phyloP scores from a whole-genome alignment of 1,140 invertebrate species.

The Ctenoplectra terminalis region DNA sequence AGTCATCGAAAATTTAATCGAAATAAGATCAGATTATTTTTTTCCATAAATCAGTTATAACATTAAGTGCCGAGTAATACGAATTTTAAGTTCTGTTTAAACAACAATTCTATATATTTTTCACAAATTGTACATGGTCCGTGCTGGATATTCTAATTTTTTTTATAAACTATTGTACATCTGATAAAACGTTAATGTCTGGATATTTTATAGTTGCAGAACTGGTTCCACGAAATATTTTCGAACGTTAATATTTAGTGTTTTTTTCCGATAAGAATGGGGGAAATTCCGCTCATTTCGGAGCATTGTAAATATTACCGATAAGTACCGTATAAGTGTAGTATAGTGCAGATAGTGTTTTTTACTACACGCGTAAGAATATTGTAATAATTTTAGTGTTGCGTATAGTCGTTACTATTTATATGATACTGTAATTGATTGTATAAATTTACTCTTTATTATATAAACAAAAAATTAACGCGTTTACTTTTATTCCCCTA shows the following conservation, averaged over 20 bases:
- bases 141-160: not conserved
- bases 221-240: not conserved
- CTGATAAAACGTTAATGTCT: not conserved
- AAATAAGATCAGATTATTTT: not conserved
- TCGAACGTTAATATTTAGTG: not conserved
- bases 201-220: not conserved
- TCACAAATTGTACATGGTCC: not conserved
- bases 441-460: constrained; percentile 75
- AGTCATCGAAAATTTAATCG: not conserved
- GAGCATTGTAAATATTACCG: constrained; percentile 67
- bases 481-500: not conserved
- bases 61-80: not conserved
- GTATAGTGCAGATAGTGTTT: constrained; percentile 65
- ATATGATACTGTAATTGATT: constrained; percentile 70
- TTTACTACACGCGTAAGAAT: constrained; percentile 67
- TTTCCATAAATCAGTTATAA: not conserved
- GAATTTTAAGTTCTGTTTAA: not conserved
- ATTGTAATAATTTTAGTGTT: constrained; percentile 59
- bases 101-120: not conserved
- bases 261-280: not conserved
- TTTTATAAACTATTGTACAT: not conserved
- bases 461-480: constrained; percentile 57
- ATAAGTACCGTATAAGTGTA: constrained; percentile 59
- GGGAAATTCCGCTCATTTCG: constrained; percentile 33
- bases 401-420: constrained; percentile 63